These are phyloP conservation scores for Puntigrus tetrazona DNA, from an alignment of 2,113 vertebrate genomes.

Conservation along the genomic window DNA sequence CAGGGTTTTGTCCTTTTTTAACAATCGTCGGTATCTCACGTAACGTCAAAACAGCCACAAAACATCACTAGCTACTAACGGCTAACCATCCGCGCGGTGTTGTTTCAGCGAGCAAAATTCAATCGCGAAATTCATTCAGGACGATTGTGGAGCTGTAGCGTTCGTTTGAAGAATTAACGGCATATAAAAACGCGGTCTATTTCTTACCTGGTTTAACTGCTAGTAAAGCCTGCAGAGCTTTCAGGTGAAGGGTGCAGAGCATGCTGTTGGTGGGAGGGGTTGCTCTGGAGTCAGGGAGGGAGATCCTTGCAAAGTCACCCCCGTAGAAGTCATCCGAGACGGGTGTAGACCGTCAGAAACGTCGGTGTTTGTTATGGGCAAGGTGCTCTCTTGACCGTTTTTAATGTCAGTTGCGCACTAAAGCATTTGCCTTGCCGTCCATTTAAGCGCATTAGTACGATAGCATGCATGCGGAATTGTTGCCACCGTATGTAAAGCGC, in stretches of 20 bases:
- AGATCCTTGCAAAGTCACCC: conserved; percentile 33
- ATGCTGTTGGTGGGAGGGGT: conserved; percentile 54
- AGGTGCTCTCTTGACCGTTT: not conserved
- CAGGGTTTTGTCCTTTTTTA: not conserved
- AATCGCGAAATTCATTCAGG: not conserved
- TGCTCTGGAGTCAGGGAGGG: conserved; percentile 25
- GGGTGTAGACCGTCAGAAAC: not conserved
- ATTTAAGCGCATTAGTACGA: not conserved
- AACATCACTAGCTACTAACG: not conserved
- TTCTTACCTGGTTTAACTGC: conserved; percentile 19
- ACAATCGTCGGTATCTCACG: not conserved
- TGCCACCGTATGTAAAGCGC: not conserved
- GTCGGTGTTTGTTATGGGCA: not conserved
- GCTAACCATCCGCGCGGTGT: not conserved
- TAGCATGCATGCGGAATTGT: not conserved
- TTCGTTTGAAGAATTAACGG: not conserved
- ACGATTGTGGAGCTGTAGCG: not conserved
- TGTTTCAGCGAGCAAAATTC: not conserved
- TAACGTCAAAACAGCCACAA: not conserved
- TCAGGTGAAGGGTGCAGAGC: conserved; percentile 3
- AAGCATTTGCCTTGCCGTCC: not conserved
- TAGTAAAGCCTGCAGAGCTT: not conserved
- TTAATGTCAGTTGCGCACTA: not conserved
- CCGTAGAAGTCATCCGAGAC: not conserved
- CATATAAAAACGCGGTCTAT: not conserved